Conservation (phyloP, 2,113 vertebrate genomes). For the Naja naja region DNA sequence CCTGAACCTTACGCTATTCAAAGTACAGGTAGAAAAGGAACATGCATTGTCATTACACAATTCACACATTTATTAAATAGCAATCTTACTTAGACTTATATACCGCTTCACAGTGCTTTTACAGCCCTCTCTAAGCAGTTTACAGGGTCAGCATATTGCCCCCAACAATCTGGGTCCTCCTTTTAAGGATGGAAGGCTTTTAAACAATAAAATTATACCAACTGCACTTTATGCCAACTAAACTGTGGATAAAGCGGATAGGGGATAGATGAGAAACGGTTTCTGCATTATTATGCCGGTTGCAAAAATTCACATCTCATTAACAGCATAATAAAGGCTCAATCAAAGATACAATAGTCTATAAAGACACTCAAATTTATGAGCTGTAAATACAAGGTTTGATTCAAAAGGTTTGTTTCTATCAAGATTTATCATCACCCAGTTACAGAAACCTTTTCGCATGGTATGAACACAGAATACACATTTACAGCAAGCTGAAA, state of each 20-base stretch:
- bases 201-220: constrained; percentile 42
- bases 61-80: background rate
- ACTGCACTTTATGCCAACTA: constrained; percentile 45
- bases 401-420: constrained; percentile 31
- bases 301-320: constrained; percentile 63
- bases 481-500: background rate
- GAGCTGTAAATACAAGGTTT: constrained; percentile 6
- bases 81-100: too few species aligned
- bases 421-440: constrained; percentile 18
- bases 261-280: background rate
- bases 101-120: too few species aligned
- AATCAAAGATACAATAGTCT: constrained; percentile 41
- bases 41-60: background rate
- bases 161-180: too few species aligned
- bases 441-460: constrained; percentile 14
- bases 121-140: too few species aligned
- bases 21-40: background rate
- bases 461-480: rapidly evolving
- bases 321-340: constrained; percentile 56
- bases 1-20: background rate
- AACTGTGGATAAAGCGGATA: constrained; percentile 46
- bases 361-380: constrained; percentile 42
- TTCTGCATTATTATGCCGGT: constrained; percentile 40
- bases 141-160: too few species aligned
- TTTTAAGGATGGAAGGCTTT: too few species aligned